Base-by-base conservation (phyloP, 1,140 invertebrate genomes). In the Aphidius gifuensis region DNA sequence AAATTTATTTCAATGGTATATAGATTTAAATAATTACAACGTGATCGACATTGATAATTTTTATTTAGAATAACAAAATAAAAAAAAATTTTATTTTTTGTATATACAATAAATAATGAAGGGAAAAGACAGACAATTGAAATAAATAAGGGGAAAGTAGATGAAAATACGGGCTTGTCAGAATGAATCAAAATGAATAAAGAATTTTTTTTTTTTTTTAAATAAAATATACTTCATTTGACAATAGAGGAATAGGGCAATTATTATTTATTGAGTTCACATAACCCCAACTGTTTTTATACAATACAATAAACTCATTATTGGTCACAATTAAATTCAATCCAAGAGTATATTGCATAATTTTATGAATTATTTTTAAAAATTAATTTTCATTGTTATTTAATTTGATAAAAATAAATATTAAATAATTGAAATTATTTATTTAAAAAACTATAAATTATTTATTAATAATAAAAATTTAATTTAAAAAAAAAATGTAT, bases 191-290 rank as follows among this genome's bases (percentile, higher is more conserved):
- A 9, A 62, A 57, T 58, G 56, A 63, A 58, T 62, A 16, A 16
- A 16, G 16, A 16, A 56, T 49, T 39, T 16, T 42, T 32, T 32
- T 32, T 32, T 32, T 32, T 32, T 32, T 16, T 43, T 49, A 6
- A 63, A 42, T 46, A 49, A 58, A 63, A 63, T 55, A 9, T 55
- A 55, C 53, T 55, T 55, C 43, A 11, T 42, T 63, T 39, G 42
- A 63, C 61, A 63, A 63, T 58, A 50, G 47, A 40, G 53, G 53
- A 43, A 58, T 51, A 62, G 53, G 48, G 23, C 56, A 58, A 63
- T 63, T 63, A 63, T 51, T 49, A 49, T 40, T 42, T 55, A 55
- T 40, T 42, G 43, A n/a, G 6, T 43, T 16, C 1, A 42, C 39
- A 40, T 32, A 6, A 23, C 48, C 7, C 11, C 45, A 40, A 42